Conservation (phyloP, 64 coral and sea anemone species). For the Cladopsammia gracilis region DNA sequence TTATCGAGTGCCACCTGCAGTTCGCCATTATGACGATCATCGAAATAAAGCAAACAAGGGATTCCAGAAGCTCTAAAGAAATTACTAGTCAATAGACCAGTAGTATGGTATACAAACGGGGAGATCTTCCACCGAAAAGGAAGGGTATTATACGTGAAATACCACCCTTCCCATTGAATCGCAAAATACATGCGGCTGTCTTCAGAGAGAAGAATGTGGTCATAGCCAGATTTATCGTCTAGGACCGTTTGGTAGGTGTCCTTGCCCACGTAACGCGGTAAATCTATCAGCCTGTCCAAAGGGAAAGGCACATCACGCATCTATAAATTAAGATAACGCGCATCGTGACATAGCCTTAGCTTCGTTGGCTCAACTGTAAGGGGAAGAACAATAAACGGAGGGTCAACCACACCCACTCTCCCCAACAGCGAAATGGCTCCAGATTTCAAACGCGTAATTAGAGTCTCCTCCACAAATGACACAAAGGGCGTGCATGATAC, state of each 20-base stretch:
- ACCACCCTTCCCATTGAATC: constrained; percentile 54
- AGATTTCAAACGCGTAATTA: neutral
- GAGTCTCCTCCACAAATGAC: neutral
- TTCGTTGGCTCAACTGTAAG: neutral
- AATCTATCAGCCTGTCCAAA: neutral
- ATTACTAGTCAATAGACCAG: constrained; percentile 24
- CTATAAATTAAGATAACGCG: neutral
- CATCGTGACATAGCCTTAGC: constrained; percentile 25
- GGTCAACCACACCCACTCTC: no score
- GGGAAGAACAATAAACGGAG: no score
- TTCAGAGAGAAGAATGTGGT: constrained; percentile 7
- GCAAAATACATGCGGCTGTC: constrained; percentile 14
- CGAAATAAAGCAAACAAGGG: constrained; percentile 54
- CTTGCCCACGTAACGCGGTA: neutral
- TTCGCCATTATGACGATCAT: constrained; percentile 67
- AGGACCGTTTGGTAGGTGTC: constrained; percentile 18
- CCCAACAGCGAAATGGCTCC: no score
- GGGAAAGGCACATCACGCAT: no score
- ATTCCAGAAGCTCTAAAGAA: constrained; percentile 32
- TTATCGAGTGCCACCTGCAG: constrained; percentile 53
- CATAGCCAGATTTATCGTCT: constrained; percentile 10
- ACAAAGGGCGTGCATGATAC: no score
- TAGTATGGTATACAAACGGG: constrained; percentile 16
- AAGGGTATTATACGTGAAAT: constrained; percentile 31
- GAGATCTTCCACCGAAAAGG: constrained; percentile 24